phyloP scores from a whole-genome alignment of 2,113 vertebrate species.

The Archilochus colubris region DNA sequence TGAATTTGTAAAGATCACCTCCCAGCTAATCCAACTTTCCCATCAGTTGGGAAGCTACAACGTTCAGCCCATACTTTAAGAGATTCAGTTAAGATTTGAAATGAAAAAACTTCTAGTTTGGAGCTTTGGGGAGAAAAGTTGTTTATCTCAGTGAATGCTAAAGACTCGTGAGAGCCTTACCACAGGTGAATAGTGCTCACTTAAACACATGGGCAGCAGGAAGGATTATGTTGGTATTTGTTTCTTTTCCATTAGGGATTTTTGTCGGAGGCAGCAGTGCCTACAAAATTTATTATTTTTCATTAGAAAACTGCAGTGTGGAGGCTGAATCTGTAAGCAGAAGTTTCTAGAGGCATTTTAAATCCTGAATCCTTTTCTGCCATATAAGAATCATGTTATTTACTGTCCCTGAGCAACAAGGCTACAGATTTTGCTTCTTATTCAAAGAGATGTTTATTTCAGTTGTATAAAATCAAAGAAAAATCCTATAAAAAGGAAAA shows the following conservation, averaged over 20 bases:
- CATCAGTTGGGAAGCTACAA: not conserved
- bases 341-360: conserved; percentile 34
- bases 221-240: not conserved
- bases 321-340: not conserved
- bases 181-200: not conserved
- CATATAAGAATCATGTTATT: not conserved
- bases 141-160: not conserved
- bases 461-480: not conserved
- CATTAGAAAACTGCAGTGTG: not conserved
- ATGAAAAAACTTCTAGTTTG: not conserved
- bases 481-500: not conserved
- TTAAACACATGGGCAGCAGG: not conserved
- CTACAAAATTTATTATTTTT: conserved; percentile 36
- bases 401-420: not conserved
- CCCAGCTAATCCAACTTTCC: not conserved
- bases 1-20: not conserved
- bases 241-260: conserved; percentile 18
- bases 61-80: not conserved
- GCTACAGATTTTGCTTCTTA: not conserved
- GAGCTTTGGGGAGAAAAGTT: not conserved
- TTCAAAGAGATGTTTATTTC: not conserved
- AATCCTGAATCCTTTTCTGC: not conserved
- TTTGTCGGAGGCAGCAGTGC: not conserved
- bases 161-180: not conserved
- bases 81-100: not conserved